These are phyloP conservation scores for Anthopleura sola DNA, from an alignment of 64 coral and sea anemone genomes.

Conservation along the genomic window DNA sequence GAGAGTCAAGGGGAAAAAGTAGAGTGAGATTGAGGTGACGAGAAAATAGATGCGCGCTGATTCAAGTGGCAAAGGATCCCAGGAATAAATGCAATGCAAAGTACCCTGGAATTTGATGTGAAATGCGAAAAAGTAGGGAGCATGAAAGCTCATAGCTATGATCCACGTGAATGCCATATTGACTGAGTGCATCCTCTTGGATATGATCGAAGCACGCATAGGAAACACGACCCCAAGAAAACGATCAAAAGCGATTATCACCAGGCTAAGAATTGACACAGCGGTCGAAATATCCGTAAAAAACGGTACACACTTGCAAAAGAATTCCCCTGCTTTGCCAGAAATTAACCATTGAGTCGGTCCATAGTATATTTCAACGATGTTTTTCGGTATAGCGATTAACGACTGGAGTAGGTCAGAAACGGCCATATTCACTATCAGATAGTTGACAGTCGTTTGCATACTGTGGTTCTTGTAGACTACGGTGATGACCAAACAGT, in stretches of 20 bases:
- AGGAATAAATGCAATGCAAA: constrained; percentile 11
- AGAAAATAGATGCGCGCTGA: neutral
- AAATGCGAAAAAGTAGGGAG: constrained; percentile 25
- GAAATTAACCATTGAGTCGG: constrained; percentile 5
- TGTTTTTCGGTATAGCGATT: constrained; percentile 9
- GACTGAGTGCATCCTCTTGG: constrained; percentile 12
- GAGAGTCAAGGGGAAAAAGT: neutral
- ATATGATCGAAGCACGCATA: constrained; percentile 27
- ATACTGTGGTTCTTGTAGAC: constrained; percentile 30
- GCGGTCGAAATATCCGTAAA: constrained; percentile 22
- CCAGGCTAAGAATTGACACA: constrained; percentile 40
- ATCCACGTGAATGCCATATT: constrained; percentile 33
- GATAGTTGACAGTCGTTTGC: constrained; percentile 31
- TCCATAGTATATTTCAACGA: neutral
- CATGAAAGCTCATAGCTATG: constrained; percentile 17
- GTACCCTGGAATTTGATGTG: neutral
- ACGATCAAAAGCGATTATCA: constrained; percentile 42
- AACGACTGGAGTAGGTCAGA: constrained; percentile 29
- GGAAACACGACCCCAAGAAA: constrained; percentile 42
- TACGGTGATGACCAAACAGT: constrained; percentile 14
- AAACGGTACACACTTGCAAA: constrained; percentile 32
- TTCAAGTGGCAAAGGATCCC: neutral
- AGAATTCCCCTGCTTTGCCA: constrained; percentile 25
- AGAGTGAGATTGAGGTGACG: neutral
- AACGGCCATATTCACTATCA: constrained; percentile 59